A percentile compares a stretch with the other conserved stretches of the same genome.
These are phyloP conservation scores for Heterochromis multidens DNA, from an alignment of 2,113 vertebrate species.

Conservation along the genomic window DNA sequence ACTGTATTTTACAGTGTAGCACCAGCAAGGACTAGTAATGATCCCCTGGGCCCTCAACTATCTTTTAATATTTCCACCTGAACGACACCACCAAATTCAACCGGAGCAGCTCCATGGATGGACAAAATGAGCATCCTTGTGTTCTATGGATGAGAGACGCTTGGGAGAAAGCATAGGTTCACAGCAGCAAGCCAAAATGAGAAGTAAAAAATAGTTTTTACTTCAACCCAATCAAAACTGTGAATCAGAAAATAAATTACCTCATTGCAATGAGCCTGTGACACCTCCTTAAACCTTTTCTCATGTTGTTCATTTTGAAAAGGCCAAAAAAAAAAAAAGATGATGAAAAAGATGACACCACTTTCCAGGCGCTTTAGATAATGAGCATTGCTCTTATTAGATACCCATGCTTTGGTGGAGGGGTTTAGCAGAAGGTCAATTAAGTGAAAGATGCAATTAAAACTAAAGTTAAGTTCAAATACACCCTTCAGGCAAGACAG, in stretches of 20 bases:
- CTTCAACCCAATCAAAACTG: neutral
- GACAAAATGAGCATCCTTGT: neutral
- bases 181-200: neutral
- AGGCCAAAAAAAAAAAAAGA: neutral
- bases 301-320: neutral
- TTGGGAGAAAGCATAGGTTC: neutral
- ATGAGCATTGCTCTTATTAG: neutral
- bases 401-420: neutral
- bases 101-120: neutral
- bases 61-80: neutral
- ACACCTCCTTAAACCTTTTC: neutral
- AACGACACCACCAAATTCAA: neutral
- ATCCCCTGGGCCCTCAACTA: neutral
- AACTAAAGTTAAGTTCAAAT: neutral
- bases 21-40: neutral
- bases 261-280: neutral
- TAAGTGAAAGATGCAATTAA: neutral
- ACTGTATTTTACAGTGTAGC: neutral
- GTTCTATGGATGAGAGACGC: neutral
- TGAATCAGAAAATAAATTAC: neutral
- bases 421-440: neutral
- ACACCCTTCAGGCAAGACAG: neutral
- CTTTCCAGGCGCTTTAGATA: neutral
- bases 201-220: no score
- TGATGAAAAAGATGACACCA: no score